These are phyloP conservation scores for Drosophila equinoxialis DNA, from an alignment of 1,140 invertebrate species.

Conservation along the genomic window DNA sequence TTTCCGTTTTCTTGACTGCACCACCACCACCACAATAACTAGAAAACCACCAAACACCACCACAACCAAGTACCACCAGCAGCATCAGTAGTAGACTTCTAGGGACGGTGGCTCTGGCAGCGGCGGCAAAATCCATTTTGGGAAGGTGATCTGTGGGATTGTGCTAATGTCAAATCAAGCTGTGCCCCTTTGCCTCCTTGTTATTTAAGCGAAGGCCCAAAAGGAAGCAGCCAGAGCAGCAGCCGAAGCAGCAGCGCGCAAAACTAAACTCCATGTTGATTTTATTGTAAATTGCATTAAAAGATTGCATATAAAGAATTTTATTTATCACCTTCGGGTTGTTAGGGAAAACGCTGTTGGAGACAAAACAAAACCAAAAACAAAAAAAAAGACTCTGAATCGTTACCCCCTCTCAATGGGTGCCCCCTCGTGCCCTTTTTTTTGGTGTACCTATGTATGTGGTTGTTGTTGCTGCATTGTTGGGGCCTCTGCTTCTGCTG, in stretches of 20 bases:
- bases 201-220: conserved; percentile 72
- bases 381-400: neutral
- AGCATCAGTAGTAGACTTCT: conserved; percentile 10
- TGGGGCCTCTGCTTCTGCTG: conserved; percentile 43
- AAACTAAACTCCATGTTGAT: conserved; percentile 80
- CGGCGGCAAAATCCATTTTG: conserved; percentile 80
- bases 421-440: conserved; percentile 14
- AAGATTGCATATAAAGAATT: conserved; percentile 82
- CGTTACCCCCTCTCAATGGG: too few relatives aligned
- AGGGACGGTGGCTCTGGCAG: conserved; percentile 33
- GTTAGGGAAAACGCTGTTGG: conserved; percentile 82
- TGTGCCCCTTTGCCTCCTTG: conserved; percentile 82
- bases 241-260: conserved; percentile 26
- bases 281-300: conserved; percentile 82
- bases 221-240: conserved; percentile 39
- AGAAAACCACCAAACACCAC: neutral
- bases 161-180: conserved; percentile 83
- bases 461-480: conserved; percentile 49
- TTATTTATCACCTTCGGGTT: conserved; percentile 82
- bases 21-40: neutral
- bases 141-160: conserved; percentile 81
- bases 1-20: conserved; percentile 61
- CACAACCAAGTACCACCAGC: neutral
- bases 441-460: conserved; percentile 19
- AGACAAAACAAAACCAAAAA: conserved; percentile 61